These are phyloP conservation scores for Drosophila littoralis DNA, from an alignment of 1,140 invertebrate species.

Conservation along the genomic window DNA sequence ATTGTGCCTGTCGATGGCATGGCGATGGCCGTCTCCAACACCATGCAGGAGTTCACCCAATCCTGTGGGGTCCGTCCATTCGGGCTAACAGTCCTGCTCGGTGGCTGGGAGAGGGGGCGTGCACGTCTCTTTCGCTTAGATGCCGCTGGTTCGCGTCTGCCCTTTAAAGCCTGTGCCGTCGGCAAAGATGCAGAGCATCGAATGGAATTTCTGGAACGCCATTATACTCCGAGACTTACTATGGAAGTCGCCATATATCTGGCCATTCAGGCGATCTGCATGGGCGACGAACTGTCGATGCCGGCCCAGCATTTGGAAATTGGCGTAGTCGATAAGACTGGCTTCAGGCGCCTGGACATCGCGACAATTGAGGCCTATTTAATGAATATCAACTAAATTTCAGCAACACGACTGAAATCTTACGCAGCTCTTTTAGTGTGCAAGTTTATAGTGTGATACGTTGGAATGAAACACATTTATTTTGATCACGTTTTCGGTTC, in stretches of 20 bases:
- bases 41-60: constrained; percentile 3
- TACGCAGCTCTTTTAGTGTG: background rate
- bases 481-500: too few species aligned
- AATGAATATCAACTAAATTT: background rate
- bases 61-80: background rate
- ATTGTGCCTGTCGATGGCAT: background rate
- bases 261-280: background rate
- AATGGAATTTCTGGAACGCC: background rate
- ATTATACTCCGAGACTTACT: background rate
- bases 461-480: background rate
- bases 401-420: background rate
- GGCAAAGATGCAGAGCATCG: background rate
- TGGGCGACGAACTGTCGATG: background rate
- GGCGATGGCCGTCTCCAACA: too few species aligned
- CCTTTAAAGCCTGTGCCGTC: background rate
- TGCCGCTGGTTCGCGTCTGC: background rate
- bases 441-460: background rate
- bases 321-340: background rate
- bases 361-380: background rate
- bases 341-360: background rate
- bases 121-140: background rate
- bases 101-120: background rate
- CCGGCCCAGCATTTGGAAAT: background rate
- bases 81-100: background rate
- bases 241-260: background rate